Evolutionary conservation across 1,140 invertebrate genomes (phyloP).

Genomic region (Oedothorax gibbosus): DNA sequence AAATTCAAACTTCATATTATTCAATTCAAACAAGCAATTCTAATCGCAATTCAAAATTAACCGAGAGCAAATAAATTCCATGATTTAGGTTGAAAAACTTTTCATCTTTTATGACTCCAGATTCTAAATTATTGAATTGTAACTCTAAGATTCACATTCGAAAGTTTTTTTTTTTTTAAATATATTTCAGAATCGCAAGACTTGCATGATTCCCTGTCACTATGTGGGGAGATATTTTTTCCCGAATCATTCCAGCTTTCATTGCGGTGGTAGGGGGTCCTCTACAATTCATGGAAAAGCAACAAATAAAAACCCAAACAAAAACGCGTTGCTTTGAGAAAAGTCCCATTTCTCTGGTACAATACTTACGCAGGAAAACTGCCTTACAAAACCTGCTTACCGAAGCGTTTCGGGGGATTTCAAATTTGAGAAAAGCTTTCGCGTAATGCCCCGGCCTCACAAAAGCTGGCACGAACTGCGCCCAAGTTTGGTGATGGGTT

Average conservation of each 20-base stretch:
- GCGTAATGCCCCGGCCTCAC: conserved; percentile 36
- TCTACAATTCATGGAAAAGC: neutral
- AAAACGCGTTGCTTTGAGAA: neutral
- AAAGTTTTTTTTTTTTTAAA: no score
- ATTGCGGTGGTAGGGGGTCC: neutral
- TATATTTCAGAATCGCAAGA: conserved; percentile 9
- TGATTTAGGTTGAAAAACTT: no score
- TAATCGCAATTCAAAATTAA: no score
- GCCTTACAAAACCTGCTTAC: conserved; percentile 56
- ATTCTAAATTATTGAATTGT: no score
- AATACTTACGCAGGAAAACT: conserved; percentile 39
- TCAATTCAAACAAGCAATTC: no score
- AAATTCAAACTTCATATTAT: no score
- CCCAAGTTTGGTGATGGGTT: conserved; percentile 50
- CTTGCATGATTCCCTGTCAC: conserved; percentile 1
- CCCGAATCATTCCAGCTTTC: neutral
- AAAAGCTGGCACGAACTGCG: conserved; percentile 39
- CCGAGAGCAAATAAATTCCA: no score
- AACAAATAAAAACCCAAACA: neutral
- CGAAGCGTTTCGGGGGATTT: conserved; percentile 51
- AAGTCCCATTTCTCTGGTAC: neutral
- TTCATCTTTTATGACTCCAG: no score
- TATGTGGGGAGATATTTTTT: conserved; percentile 3
- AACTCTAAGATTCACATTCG: no score
- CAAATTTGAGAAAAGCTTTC: conserved; percentile 57